Base-by-base conservation (phyloP, 2,888 invertebrate genomes). In the Euproctis similis region DNA sequence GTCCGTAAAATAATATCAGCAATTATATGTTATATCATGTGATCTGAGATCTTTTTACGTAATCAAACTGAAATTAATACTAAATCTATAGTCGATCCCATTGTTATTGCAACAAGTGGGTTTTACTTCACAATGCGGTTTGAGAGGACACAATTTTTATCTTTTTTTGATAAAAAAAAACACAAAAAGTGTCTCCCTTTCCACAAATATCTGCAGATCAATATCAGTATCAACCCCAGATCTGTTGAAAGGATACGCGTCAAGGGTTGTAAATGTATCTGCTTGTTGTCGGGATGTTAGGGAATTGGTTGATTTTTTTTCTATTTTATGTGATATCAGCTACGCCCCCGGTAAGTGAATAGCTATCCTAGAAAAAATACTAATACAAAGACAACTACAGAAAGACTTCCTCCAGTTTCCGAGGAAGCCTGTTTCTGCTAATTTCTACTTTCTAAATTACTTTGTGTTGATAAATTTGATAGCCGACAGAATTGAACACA, bases 91-190 rank as follows among this genome's bases (percentile, higher is more conserved):
- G n/a, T n/a, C n/a, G n/a, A n/a, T n/a, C n/a, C n/a, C n/a, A n/a
- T 40, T 46, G 36, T 36, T 46, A 31, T 34, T 19, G 12, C 28
- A 30, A 39, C 48, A 49, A 49, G 48, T 49, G 46, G 34, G 30
- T 43, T 26, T 31, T 6, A 28, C 27, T 36, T 28, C 1, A 44
- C 44, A 41, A 43, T 31, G 28, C 24, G 31, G 19, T 10, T 14
- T 23, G n/a, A 4, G 34, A 14, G 30, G 43, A 38, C 8, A 34
- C 24, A 17, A n/a, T 20, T 30, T 25, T 16, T 16, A 4, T 13
- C 30, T 32, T 47, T 42, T 37, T 42, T 32, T 12, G 14, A 31
- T 19, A 31, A 30, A 45, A 42, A n/a, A 11, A 30, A 34, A 41
- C 44, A 27, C 34, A 30, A 30, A 27, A 6, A 1, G 7, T 2